A percentile compares a stretch with the other conserved stretches of the same genome.
phyloP scores from a whole-genome alignment of 2,113 vertebrate genomes.

The Rutilus rutilus region DNA sequence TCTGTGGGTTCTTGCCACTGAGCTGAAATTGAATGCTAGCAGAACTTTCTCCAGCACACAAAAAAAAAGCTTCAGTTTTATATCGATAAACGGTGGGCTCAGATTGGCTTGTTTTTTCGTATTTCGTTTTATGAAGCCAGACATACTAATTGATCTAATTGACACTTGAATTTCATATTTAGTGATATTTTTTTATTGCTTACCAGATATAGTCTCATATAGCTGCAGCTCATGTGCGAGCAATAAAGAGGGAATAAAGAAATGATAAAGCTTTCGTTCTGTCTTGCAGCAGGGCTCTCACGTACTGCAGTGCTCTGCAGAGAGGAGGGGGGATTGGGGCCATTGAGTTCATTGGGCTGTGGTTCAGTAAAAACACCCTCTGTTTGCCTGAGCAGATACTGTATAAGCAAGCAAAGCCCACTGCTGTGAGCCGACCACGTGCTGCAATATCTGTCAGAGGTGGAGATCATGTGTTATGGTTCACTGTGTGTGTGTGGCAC shows the following conservation, averaged over 20 bases:
- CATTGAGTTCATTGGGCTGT: conserved; percentile 64
- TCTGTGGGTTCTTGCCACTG: too few relatives aligned
- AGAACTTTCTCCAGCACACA: background rate
- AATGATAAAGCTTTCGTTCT: conserved; percentile 24
- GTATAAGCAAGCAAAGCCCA: conserved; percentile 33
- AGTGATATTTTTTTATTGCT: background rate
- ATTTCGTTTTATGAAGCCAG: background rate
- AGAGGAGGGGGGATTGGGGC: conserved; percentile 48
- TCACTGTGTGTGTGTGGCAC: background rate
- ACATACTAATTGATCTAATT: background rate
- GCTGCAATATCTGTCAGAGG: conserved; percentile 40
- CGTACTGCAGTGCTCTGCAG: conserved; percentile 38
- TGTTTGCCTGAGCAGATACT: conserved; percentile 38
- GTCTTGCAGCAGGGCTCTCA: conserved; percentile 46
- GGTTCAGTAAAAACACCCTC: conserved; percentile 21
- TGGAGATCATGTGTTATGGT: background rate
- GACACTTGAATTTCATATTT: background rate
- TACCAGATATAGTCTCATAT: background rate
- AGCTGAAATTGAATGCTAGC: too few relatives aligned
- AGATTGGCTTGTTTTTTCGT: background rate
- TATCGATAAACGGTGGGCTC: background rate
- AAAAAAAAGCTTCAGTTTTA: background rate
- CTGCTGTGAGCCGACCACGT: conserved; percentile 52
- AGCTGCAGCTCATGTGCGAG: background rate
- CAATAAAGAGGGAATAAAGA: background rate